A percentile compares a stretch with the other conserved stretches of the same genome.
phyloP scores from a whole-genome alignment of 1,140 invertebrate genomes.

The Pseudomyrmex gracilis region DNA sequence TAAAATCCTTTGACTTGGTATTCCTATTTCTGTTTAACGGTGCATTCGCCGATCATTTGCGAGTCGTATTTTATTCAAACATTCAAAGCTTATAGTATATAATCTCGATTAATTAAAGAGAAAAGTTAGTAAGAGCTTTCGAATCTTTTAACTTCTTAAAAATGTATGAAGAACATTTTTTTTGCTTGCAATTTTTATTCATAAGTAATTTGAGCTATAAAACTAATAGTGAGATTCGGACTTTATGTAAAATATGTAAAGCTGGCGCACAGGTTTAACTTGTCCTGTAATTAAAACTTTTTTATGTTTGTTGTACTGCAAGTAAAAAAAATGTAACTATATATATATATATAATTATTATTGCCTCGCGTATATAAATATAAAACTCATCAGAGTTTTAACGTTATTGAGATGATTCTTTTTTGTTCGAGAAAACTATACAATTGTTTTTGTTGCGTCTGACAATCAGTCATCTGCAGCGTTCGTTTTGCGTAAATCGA shows the following conservation, averaged over 20 bases:
- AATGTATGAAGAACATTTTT: not conserved
- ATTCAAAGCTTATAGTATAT: too few species aligned
- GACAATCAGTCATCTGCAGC: slow-evolving; percentile 1
- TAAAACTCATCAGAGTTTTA: not conserved
- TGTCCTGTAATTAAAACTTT: too few species aligned
- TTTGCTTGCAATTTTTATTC: not conserved
- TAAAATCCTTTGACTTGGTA: not conserved
- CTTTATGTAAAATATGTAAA: not conserved
- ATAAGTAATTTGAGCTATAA: not conserved
- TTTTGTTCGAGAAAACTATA: not conserved
- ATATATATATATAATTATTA: too few species aligned
- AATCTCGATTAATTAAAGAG: not conserved
- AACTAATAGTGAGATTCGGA: not conserved
- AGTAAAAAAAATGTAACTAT: too few species aligned
- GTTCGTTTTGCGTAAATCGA: slow-evolving; percentile 19
- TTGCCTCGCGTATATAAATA: too few species aligned
- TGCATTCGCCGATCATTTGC: not conserved
- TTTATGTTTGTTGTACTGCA: too few species aligned
- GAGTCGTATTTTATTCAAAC: not conserved
- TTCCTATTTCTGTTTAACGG: slow-evolving; percentile 21
- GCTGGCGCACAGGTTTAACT: too few species aligned
- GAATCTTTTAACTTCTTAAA: not conserved
- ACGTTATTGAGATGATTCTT: not conserved
- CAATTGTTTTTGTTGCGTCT: not conserved
- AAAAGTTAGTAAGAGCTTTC: not conserved